Evolutionary conservation across 1,140 invertebrate genomes (phyloP), one percentile per base, ranked within the genome.

Genomic region (Zaprionus gabonicus): DNA sequence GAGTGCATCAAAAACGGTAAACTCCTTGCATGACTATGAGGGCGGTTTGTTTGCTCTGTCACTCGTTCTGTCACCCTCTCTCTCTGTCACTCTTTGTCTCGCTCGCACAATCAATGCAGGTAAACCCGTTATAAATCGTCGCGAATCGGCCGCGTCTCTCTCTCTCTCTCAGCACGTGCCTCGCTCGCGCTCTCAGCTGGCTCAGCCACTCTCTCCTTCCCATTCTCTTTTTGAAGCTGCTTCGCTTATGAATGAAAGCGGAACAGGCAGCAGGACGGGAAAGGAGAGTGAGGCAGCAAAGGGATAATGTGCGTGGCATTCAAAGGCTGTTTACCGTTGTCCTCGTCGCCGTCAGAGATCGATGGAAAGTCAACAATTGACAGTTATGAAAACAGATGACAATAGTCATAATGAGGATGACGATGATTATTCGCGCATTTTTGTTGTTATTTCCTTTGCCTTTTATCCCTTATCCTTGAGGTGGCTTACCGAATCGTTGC

Each of bases 351-450:
- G 60, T 59, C 76, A 57, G 70, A 79, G 80, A 80, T 81, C 81
- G 75, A 81, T 74, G 74, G 46, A 80, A 81, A 88, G 84, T 90
- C 84, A 90, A 88, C 85, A 85, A 88, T 90, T 85, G 84, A 88
- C 84, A 88, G 85, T 88, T 88, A 90, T 90, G 82, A 77, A 84
- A 90, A 81, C 85, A 88, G 84, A 90, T 88, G 88, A 88, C 64
- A 55, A 76, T 78, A 81, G 80, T 87, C 64, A 68, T 46, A 51
- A 71, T 57, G 34, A 23, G 4, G 7, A 46, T 76, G 67, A 13
- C 23, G 70, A 63, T 76, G 71, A 71, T 64, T 49, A 28, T 78
- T 66, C 41, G 36, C 17, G 51, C n/a, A 46, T 38, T 44, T n/a
- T 56, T 58, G 73, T 55, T 65, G 53, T 56, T 25, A 53, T 51